Evolutionary conservation across 2,888 invertebrate genomes (phyloP).

Genomic region (Drepana falcataria): DNA sequence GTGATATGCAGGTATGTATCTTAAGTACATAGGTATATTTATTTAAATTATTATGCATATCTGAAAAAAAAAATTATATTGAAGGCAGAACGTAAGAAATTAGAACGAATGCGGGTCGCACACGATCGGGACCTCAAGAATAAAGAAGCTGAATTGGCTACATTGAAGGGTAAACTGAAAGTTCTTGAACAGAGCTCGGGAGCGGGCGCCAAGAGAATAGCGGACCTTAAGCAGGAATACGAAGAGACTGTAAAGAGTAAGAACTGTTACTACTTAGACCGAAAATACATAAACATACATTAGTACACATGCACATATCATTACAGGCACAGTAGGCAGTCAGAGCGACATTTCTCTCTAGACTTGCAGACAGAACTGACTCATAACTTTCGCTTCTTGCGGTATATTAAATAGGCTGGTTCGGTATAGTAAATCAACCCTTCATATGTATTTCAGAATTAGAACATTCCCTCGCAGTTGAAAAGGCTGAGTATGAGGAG

Average conservation of each 20-base stretch:
- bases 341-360: too few species aligned
- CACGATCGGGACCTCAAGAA: slow-evolving; percentile 87
- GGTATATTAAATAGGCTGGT: too few species aligned
- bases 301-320: too few species aligned
- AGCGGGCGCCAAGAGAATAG: slow-evolving; percentile 80
- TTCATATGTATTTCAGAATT: slow-evolving; percentile 70
- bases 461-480: slow-evolving; percentile 82
- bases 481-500: slow-evolving; percentile 87
- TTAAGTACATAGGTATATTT: too few species aligned
- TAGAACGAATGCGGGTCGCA: slow-evolving; percentile 82
- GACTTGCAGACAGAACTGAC: too few species aligned
- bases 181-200: slow-evolving; percentile 81
- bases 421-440: too few species aligned
- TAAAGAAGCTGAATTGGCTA: slow-evolving; percentile 87
- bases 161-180: slow-evolving; percentile 85
- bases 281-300: too few species aligned
- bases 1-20: slow-evolving; percentile 72
- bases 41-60: background rate
- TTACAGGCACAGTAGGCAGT: too few species aligned
- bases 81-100: slow-evolving; percentile 82
- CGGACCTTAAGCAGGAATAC: slow-evolving; percentile 83
- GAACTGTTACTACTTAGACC: slow-evolving; percentile 27
- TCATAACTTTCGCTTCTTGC: too few species aligned
- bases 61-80: slow-evolving; percentile 11
- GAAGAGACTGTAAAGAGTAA: slow-evolving; percentile 84